phyloP scores from a whole-genome alignment of 2,797 vertebrate genomes.

The Epinephelus awoara region DNA sequence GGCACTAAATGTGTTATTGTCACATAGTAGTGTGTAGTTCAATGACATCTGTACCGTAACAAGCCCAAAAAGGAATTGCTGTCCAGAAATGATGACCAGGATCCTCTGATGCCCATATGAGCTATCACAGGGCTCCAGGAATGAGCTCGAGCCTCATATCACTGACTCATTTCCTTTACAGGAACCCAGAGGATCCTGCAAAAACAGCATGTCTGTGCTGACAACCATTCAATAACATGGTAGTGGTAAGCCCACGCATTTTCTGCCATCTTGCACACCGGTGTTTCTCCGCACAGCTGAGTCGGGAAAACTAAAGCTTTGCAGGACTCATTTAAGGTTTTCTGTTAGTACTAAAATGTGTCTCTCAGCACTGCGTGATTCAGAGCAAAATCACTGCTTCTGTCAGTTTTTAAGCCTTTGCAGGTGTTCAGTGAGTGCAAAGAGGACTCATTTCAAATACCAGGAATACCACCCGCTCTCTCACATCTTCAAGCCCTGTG shows the following conservation, averaged over 20 bases:
- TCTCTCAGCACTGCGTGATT: slow-evolving; percentile 8
- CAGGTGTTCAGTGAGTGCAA: too few relatives aligned
- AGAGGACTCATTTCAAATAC: slow-evolving; percentile 52
- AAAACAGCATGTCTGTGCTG: slow-evolving; percentile 76
- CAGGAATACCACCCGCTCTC: slow-evolving; percentile 54
- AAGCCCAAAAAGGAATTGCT: slow-evolving; percentile 48
- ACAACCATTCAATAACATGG: slow-evolving; percentile 69
- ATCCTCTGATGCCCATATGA: slow-evolving; percentile 55
- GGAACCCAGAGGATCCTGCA: slow-evolving; percentile 82
- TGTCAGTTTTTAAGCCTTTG: slow-evolving; percentile 25
- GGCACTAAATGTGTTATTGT: slow-evolving; percentile 39
- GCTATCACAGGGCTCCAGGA: slow-evolving; percentile 78
- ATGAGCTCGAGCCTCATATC: slow-evolving; percentile 70
- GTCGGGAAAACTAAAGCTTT: slow-evolving; percentile 36
- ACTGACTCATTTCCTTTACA: slow-evolving; percentile 86
- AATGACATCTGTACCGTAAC: slow-evolving; percentile 41
- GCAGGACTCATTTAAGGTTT: slow-evolving; percentile 6
- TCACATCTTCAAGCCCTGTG: slow-evolving; percentile 31
- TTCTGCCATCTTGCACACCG: slow-evolving; percentile 57
- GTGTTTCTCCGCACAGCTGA: slow-evolving; percentile 49
- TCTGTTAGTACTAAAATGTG: slow-evolving; percentile 10
- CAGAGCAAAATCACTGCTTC: slow-evolving; percentile 31
- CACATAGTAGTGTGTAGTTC: slow-evolving; percentile 33
- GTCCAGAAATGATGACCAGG: slow-evolving; percentile 69
- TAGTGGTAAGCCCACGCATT: slow-evolving; percentile 46